Base-by-base conservation (phyloP, 2,888 invertebrate species). In the Conistra vaccinii region DNA sequence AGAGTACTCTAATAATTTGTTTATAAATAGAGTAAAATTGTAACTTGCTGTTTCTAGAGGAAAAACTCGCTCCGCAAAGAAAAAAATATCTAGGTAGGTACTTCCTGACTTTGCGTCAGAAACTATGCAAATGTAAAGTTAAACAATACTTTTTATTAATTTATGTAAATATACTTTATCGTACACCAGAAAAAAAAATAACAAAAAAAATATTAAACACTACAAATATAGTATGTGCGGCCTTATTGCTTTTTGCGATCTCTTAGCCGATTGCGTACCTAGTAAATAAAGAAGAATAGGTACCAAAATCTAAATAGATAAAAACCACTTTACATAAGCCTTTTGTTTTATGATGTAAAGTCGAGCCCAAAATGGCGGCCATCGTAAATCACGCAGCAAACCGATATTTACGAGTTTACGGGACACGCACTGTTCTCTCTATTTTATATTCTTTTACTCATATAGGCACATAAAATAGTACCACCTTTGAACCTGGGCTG, bases 381-480 rank as follows among this genome's bases (percentile, higher is more conserved):
- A 4, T 68, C 84, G 81, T 86, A 85, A 85, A 86, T 86, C 80
- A 84, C 55, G 26, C 14, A 14, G 66, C 32, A 62, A 69, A 68
- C 51, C 73, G 26, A 80, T 86, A 86, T 85, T 85, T 85, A 84
- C 84, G 84, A 83, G 68, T 51, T 70, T 66, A 80, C 75, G 75
- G 69, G 72, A 6, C 20, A 84, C 84, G 80, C 84, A 71, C 32
- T 58, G 48, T 58, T 76, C 32, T 62, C n/a, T 32, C 32, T 55
- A 62, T 66, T 76, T 68, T 70, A 66, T 73, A 60, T 65, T 69
- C n/a, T 68, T 65, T 65, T 74, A 74, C 69, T 75, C 63, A 32
- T 35, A 71, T 32, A 26, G 26, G 14, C 10, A 61, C 68, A 72
- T 78, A 70, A 78, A 69, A 58, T 48, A 53, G 32, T 68, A 26